Evolutionary conservation across 2,888 invertebrate species (phyloP).

Genomic region (Stramonita haemastoma): DNA sequence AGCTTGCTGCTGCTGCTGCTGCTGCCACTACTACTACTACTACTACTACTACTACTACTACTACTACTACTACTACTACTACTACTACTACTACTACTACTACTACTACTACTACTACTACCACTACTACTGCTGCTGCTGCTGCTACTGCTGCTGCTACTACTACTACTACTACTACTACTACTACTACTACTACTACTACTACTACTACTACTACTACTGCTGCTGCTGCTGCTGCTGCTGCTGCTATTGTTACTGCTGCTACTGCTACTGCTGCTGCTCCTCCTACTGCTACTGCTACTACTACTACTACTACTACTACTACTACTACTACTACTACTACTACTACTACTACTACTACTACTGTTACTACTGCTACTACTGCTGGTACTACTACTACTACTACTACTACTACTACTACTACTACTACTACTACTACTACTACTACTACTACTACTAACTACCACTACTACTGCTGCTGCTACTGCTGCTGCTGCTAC

Average conservation of each 20-base stretch:
- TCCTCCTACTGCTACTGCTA: background rate
- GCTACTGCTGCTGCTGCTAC: too few species aligned
- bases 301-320: too few species aligned
- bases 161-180: background rate
- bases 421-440: background rate
- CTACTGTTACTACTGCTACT: too few species aligned
- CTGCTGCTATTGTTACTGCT: too few species aligned
- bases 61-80: background rate
- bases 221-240: too few species aligned
- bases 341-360: background rate
- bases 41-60: background rate
- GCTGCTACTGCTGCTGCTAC: too few species aligned
- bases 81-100: background rate
- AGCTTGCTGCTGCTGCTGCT: too few species aligned
- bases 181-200: background rate
- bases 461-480: too few species aligned
- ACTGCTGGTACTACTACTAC: too few species aligned
- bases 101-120: background rate
- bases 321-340: background rate
- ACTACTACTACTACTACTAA: background rate
- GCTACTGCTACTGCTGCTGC: background rate
- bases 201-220: too few species aligned
- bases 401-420: background rate
- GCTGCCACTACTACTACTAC: background rate
- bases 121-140: too few species aligned